Base-by-base conservation (phyloP, 2,113 vertebrate genomes). In the Sorex fumeus region DNA sequence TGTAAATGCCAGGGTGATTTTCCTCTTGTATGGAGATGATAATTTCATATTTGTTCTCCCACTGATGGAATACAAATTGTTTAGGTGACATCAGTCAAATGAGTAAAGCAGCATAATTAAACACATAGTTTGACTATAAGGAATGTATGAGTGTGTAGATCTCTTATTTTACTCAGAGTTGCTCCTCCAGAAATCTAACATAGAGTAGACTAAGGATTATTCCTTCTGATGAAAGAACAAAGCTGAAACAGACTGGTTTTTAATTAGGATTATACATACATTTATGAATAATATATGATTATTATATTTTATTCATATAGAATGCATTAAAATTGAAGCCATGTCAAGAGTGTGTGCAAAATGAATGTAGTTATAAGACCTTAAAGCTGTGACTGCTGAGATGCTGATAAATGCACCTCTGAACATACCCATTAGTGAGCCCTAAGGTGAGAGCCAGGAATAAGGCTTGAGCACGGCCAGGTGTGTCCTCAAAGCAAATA, bases 41-140 rank as follows among this genome's bases (percentile, higher is more conserved):
- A 3, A 67, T 84, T 90, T 84, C 0, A 94, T 15, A 76, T 93
- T 87, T 89, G 6, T 64, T 15, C 0, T 30, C 6, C 19, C 78
- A 84, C 45, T 74, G 7, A 18, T 84, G 36, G 91, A 87, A 91
- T 45, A 77, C 0, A 5, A 84, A 87, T 67, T 77, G 69, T 81
- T 87, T 92, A 80, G 40, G 47, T 84, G 4, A 78, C 34, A 82
- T 88, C 32, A 47, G 27, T 84, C 64, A 94, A 87, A 71, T 60
- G 66, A 87, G 40, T 71, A 79, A 84, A 78, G 3, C 78, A 89
- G 62, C 30, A 91, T 86, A 21, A 88, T 80, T 93, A 92, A 80
- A 53, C 40, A 28, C 80, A 69, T 81, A 75, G 30, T 81, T 86
- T 89, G 25, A 53, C n/a, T 89, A 4, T 81, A 94, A 84, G 64